phyloP scores from a whole-genome alignment of 1,140 invertebrate species.

The Lepidurus arcticus region DNA sequence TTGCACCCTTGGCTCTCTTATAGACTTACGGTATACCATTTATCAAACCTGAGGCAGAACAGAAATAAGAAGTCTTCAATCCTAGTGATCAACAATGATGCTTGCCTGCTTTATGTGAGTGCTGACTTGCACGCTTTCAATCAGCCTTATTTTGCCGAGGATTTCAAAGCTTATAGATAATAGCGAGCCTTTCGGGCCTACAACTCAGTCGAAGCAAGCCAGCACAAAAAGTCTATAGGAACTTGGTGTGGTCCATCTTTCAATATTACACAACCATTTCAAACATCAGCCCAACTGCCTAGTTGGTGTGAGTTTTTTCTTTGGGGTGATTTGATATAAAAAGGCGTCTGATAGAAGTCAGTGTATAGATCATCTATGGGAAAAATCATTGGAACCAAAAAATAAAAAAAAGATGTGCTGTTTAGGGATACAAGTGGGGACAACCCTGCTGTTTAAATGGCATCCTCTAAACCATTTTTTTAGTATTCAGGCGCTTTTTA shows the following conservation, averaged over 20 bases:
- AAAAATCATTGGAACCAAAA: too few species aligned
- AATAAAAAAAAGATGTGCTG: too few species aligned
- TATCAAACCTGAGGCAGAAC: neutral
- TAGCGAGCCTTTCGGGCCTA: neutral
- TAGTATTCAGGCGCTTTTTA: too few species aligned
- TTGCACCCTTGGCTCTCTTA: neutral
- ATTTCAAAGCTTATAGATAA: neutral
- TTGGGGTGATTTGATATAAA: too few species aligned
- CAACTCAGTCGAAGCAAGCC: neutral
- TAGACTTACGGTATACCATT: neutral
- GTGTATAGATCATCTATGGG: too few species aligned
- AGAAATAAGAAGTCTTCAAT: conserved; percentile 5
- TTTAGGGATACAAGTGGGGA: too few species aligned
- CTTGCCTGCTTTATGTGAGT: neutral
- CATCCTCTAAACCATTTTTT: too few species aligned
- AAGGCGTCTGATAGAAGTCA: too few species aligned
- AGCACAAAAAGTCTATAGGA: neutral
- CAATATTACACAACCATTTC: neutral
- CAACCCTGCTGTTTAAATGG: too few species aligned
- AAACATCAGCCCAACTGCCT: neutral
- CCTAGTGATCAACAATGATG: conserved; percentile 15
- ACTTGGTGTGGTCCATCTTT: neutral
- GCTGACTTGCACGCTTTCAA: conserved; percentile 6
- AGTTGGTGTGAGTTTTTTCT: too few species aligned
- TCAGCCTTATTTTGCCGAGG: neutral